phyloP scores from a whole-genome alignment of 2,888 invertebrate species.

The Thysanoteuthis rhombus region DNA sequence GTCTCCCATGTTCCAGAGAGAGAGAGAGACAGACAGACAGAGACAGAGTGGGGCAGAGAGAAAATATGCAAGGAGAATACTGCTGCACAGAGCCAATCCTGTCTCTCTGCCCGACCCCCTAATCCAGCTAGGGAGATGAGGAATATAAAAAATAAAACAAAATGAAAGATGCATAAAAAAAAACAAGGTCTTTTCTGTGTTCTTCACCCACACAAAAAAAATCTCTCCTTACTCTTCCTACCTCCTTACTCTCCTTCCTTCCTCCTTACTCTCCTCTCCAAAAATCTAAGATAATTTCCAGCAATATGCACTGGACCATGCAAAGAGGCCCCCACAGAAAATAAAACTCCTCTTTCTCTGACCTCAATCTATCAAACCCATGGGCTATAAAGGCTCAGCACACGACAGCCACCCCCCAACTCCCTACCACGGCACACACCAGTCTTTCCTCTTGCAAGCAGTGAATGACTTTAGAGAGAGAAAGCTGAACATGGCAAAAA shows the following conservation, averaged over 20 bases:
- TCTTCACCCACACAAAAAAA: background rate
- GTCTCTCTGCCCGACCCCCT: background rate
- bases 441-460: background rate
- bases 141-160: background rate
- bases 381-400: background rate
- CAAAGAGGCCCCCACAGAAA: background rate
- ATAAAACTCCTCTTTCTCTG: background rate
- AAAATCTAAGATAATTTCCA: background rate
- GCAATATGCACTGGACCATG: slow-evolving; percentile 12
- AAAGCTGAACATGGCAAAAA: no score
- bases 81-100: background rate
- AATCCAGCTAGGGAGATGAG: background rate
- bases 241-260: background rate
- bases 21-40: background rate
- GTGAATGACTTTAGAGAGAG: background rate
- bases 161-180: no score
- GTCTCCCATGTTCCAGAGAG: background rate
- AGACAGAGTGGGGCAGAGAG: background rate
- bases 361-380: slow-evolving; percentile 12
- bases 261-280: background rate
- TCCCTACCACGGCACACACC: background rate
- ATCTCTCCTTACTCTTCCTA: no score
- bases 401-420: background rate
- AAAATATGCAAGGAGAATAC: background rate
- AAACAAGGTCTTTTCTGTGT: background rate